Evolutionary conservation across 2,113 vertebrate genomes (phyloP).

Genomic region (Shinisaurus crocodilurus): DNA sequence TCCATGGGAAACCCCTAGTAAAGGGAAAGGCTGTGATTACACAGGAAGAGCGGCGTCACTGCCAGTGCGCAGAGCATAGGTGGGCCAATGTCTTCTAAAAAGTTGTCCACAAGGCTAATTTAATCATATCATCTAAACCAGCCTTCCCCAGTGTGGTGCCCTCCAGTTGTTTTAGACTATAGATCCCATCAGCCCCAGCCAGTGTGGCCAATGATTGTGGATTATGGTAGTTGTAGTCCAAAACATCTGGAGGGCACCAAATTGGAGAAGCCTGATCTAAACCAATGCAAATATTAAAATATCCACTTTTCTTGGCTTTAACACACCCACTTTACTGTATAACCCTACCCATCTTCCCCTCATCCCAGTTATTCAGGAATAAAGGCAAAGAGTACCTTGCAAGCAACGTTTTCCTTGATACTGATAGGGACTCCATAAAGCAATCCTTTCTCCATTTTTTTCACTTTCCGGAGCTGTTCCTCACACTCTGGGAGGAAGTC

Average conservation of each 20-base stretch:
- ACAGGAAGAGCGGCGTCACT: background rate
- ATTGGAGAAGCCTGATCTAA: background rate
- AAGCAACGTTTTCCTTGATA: conserved; percentile 87
- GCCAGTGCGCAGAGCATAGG: background rate
- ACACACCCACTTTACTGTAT: background rate
- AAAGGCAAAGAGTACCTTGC: conserved; percentile 76
- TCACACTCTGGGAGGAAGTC: conserved; percentile 84
- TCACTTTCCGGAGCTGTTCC: conserved; percentile 77
- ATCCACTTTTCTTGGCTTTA: background rate
- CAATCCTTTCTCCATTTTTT: conserved; percentile 67
- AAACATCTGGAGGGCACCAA: no score
- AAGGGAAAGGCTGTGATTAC: background rate
- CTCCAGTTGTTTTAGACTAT: no score
- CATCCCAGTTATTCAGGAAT: background rate
- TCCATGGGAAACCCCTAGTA: background rate
- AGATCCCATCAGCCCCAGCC: no score
- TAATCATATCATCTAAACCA: background rate
- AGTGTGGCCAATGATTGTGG: no score
- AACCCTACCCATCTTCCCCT: background rate
- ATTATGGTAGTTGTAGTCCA: no score
- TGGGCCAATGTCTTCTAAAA: background rate
- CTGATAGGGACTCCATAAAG: conserved; percentile 90
- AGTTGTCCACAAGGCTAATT: background rate
- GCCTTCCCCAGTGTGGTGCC: no score
- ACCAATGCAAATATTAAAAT: background rate